Conservation (phyloP, 1,140 invertebrate species). For the Drosophila carrolli region DNA sequence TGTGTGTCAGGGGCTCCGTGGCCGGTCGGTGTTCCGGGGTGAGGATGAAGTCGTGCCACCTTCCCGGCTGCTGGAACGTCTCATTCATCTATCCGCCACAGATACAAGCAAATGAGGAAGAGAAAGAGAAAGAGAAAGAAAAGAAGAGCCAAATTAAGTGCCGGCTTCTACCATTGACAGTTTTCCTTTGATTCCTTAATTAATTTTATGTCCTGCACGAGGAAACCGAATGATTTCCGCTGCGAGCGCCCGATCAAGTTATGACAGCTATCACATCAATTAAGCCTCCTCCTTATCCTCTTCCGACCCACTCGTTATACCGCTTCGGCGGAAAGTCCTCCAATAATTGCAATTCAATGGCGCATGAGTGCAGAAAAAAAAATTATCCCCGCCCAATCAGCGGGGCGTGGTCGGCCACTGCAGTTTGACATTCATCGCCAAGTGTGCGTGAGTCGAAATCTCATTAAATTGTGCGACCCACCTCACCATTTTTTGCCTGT, state of each 20-base stretch:
- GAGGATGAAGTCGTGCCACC: conserved; percentile 88
- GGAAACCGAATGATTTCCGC: conserved; percentile 46
- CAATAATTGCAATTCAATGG: conserved; percentile 54
- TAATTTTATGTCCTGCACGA: conserved; percentile 41
- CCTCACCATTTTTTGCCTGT: conserved; percentile 11
- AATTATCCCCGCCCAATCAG: conserved; percentile 32
- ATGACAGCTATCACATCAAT: conserved; percentile 55
- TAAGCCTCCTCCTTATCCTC: conserved; percentile 18
- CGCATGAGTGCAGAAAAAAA: conserved; percentile 20
- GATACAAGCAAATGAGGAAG: background rate
- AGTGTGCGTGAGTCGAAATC: conserved; percentile 44
- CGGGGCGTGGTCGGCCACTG: conserved; percentile 18
- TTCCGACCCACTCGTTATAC: conserved; percentile 8
- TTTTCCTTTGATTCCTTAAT: conserved; percentile 54
- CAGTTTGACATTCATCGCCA: conserved; percentile 48
- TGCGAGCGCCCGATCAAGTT: conserved; percentile 38
- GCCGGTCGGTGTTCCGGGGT: conserved; percentile 82
- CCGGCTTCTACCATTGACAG: conserved; percentile 39
- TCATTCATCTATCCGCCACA: conserved; percentile 88
- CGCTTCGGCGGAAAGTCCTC: conserved; percentile 18
- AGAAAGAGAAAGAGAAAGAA: conserved; percentile 2
- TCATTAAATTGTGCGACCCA: conserved; percentile 43
- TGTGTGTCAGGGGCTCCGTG: conserved; percentile 85
- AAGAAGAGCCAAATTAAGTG: conserved; percentile 49
- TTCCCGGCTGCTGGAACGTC: conserved; percentile 89